A percentile compares a stretch with the other conserved stretches of the same genome.
These are phyloP conservation scores for Heterotis niloticus DNA, from an alignment of 2,113 vertebrate genomes.

Conservation along the genomic window DNA sequence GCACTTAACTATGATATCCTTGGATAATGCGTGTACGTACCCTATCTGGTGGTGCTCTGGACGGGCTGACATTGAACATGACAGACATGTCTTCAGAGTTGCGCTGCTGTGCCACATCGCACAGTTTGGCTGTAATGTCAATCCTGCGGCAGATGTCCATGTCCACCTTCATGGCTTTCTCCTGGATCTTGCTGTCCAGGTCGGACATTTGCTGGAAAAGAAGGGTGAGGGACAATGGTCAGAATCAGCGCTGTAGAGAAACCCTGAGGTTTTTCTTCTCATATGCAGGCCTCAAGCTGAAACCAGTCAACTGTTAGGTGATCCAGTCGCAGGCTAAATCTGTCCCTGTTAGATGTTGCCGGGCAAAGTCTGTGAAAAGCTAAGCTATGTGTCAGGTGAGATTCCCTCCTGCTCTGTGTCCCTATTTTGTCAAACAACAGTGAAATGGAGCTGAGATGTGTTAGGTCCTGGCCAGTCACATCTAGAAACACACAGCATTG, in stretches of 20 bases:
- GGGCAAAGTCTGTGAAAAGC: neutral
- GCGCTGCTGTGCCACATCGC: conserved; percentile 96
- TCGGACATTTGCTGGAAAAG: conserved; percentile 91
- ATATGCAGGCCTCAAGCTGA: neutral
- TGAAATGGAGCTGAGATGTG: neutral
- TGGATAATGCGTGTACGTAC: conserved; percentile 23
- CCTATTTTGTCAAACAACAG: neutral
- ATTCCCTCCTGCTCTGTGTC: neutral
- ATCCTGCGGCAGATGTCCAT: conserved; percentile 99
- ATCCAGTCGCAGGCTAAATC: neutral
- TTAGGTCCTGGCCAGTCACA: neutral
- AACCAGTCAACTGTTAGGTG: neutral
- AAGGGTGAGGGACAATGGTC: conserved; percentile 3
- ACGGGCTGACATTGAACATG: conserved; percentile 85
- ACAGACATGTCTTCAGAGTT: conserved; percentile 98
- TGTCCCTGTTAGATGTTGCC: neutral
- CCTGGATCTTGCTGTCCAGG: conserved; percentile 96
- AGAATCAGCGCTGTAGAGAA: neutral
- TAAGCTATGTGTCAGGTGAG: neutral
- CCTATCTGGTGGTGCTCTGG: conserved; percentile 56
- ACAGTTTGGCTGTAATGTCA: conserved; percentile 98
- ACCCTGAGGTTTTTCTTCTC: neutral
- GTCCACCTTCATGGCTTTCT: conserved; percentile 97
- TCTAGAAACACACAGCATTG: neutral
- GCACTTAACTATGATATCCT: too few relatives aligned